phyloP scores from a whole-genome alignment of 2,797 vertebrate genomes.

The Microctenopoma steveboyesi region DNA sequence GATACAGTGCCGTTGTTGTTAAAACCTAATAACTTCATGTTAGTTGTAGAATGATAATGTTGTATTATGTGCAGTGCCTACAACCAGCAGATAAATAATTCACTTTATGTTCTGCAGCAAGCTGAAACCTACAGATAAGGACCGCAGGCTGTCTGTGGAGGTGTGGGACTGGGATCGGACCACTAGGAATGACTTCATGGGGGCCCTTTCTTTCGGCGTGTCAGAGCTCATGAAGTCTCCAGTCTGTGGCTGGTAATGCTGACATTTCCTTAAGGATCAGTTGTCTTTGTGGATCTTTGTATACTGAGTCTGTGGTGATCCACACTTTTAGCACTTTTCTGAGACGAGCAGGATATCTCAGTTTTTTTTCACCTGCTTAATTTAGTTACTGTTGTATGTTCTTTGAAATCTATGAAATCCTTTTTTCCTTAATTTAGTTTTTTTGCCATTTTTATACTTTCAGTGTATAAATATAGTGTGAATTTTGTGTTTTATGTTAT shows the following conservation, averaged over 20 bases:
- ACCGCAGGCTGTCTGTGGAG: constrained; percentile 94
- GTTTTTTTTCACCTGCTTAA: not conserved
- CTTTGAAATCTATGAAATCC: not conserved
- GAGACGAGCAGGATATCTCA: not conserved
- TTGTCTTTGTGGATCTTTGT: not conserved
- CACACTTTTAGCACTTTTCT: not conserved
- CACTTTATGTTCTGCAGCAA: constrained; percentile 82
- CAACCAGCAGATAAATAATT: not conserved
- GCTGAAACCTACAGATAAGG: constrained; percentile 92
- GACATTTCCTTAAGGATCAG: not conserved
- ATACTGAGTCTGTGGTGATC: not conserved
- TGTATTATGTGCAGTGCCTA: too few relatives aligned
- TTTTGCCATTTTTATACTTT: too few relatives aligned
- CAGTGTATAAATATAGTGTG: too few relatives aligned
- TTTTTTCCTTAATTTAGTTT: too few relatives aligned
- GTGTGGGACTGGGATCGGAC: constrained; percentile 99
- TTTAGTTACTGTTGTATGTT: not conserved
- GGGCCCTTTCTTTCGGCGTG: constrained; percentile 95
- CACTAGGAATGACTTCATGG: constrained; percentile 98
- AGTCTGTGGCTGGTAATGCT: constrained; percentile 89
- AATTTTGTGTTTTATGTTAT: too few relatives aligned
- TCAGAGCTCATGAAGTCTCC: constrained; percentile 97
- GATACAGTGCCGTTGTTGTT: not conserved
- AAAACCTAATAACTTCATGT: too few relatives aligned
- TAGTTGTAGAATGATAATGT: too few relatives aligned